Evolutionary conservation across 1,140 invertebrate genomes (phyloP), one percentile per base, ranked within the genome.

Genomic region (Holotrichia oblita): DNA sequence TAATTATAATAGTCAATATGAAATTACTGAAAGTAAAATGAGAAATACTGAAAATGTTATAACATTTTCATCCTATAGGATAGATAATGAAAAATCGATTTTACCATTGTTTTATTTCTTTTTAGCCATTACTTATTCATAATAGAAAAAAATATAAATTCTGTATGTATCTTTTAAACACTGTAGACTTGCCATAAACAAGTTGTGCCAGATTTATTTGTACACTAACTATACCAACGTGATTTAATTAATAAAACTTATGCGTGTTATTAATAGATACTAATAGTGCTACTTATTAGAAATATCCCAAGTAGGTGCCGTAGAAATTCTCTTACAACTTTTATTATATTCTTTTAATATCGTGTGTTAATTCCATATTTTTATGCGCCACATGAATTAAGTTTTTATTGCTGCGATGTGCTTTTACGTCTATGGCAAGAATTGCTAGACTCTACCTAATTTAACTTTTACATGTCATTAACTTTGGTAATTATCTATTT

Each of bases 311-410:
- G 17, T 17, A 17, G 17, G 48, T 55, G 48, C n/a, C 17, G 17
- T n/a, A 17, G 17, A 55, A 17, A 6, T 2, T 17, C 48, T 14
- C 14, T 17, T 55, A 17, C 48, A 55, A 17, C n/a, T 17, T n/a
- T 55, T 55, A n/a, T n/a, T n/a, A 55, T 6, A 55, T 14, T 55
- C 17, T 17, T n/a, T 6, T 55, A 55, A 55, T 55, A 55, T 17
- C 48, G 12, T n/a, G n/a, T n/a, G n/a, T 55, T 55, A 55, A 55
- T n/a, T 55, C 17, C 48, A 55, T 55, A 55, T 55, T 55, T 55
- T 55, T 55, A 55, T 55, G 14, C 17, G n/a, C 48, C 12, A 17
- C 6, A 6, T 55, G n/a, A 55, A 55, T 55, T 55, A 55, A 55
- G 6, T 55, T 55, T 55, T 55, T 55, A 55, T 17, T 55, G 6